These are phyloP conservation scores for Eulemur macaco DNA, from an alignment of 2,113 vertebrate species.

Conservation along the genomic window DNA sequence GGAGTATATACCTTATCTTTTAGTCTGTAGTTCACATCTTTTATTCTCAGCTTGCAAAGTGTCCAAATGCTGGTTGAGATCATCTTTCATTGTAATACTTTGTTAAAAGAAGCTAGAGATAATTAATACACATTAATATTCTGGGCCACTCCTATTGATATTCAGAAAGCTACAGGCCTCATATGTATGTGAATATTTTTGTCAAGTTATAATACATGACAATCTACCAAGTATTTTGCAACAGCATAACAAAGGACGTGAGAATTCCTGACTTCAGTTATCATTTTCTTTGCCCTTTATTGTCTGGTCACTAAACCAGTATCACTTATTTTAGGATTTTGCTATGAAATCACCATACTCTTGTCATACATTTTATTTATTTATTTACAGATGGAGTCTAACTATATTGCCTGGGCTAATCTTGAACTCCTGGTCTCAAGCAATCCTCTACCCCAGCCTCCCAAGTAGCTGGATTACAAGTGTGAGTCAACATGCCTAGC, in stretches of 20 bases:
- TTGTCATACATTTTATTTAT: neutral
- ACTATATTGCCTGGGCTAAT: no score
- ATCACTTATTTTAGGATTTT: neutral
- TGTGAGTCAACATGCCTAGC: no score
- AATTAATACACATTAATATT: neutral
- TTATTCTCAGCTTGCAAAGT: neutral
- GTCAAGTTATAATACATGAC: neutral
- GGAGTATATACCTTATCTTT: neutral
- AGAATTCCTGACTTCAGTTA: neutral
- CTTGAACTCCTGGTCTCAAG: no score
- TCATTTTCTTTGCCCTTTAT: neutral
- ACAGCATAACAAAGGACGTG: neutral
- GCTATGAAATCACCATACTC: neutral
- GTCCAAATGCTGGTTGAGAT: neutral
- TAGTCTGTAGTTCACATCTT: neutral
- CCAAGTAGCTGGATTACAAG: no score
- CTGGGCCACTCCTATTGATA: neutral
- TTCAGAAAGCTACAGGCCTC: neutral
- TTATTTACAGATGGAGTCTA: no score
- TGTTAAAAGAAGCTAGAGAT: neutral
- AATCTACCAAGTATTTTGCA: neutral
- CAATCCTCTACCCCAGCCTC: no score
- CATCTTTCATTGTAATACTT: neutral
- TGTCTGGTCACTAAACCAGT: neutral
- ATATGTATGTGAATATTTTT: neutral